A percentile compares a stretch with the other conserved stretches of the same genome.
Conservation (phyloP, 1,140 invertebrate genomes). For the Macrocentrus cingulum region DNA sequence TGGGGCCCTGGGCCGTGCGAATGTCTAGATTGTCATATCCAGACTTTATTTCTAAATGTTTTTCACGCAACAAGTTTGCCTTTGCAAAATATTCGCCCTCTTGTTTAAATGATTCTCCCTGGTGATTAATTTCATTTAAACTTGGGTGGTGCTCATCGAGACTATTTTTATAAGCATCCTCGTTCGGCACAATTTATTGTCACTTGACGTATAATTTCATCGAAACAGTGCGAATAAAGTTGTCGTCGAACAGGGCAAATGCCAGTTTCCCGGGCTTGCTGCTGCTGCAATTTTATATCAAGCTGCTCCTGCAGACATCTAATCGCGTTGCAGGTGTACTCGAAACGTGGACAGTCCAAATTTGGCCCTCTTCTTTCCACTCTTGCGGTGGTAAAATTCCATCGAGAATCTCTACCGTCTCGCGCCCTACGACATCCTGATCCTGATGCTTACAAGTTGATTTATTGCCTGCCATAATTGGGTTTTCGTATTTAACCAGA, state of each 20-base stretch:
- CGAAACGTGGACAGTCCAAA: constrained; percentile 88
- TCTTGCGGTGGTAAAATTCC: constrained; percentile 93
- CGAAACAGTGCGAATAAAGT: constrained; percentile 96
- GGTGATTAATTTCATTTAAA: constrained; percentile 63
- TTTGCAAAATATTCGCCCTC: constrained; percentile 64
- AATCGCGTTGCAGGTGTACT: constrained; percentile 91
- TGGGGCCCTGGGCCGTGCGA: constrained; percentile 71
- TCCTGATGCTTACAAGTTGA: constrained; percentile 50
- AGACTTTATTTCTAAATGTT: constrained; percentile 76
- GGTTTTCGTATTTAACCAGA: constrained; percentile 88
- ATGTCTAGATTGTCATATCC: constrained; percentile 79
- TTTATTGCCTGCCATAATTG: constrained; percentile 78
- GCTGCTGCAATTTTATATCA: constrained; percentile 86
- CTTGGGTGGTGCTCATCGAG: constrained; percentile 60
- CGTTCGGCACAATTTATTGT: constrained; percentile 97
- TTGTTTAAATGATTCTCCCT: constrained; percentile 66
- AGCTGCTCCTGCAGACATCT: constrained; percentile 93
- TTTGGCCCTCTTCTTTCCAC: constrained; percentile 88
- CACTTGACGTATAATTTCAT: constrained; percentile 91
- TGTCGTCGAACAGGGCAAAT: constrained; percentile 93
- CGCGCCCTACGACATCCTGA: constrained; percentile 65
- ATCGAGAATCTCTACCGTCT: constrained; percentile 93
- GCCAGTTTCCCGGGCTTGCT: constrained; percentile 92
- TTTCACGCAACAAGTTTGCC: constrained; percentile 69
- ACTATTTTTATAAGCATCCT: constrained; percentile 70